Conservation (phyloP, 2,888 invertebrate species). For the Pinctada fucata region DNA sequence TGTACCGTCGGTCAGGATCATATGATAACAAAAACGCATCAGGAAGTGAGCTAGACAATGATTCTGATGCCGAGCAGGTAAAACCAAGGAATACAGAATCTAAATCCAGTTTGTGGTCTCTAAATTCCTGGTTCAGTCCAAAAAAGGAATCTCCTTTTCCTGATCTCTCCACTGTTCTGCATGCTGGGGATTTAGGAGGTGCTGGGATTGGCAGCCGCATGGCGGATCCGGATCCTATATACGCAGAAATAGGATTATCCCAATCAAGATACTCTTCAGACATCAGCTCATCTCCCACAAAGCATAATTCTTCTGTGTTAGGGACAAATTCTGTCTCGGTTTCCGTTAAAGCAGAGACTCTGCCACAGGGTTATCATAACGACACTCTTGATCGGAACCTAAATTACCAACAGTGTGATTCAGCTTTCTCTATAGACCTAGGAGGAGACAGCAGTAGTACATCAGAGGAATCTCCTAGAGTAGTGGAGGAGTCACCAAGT, state of each 20-base stretch:
- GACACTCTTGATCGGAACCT: slow-evolving; percentile 43
- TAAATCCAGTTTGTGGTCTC: slow-evolving; percentile 27
- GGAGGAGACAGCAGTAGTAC: slow-evolving; percentile 46
- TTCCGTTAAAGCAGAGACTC: slow-evolving; percentile 19
- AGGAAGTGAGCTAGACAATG: slow-evolving; percentile 10
- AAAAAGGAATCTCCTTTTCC: slow-evolving; percentile 36
- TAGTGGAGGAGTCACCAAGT: slow-evolving; percentile 19
- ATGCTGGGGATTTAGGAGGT: slow-evolving; percentile 62
- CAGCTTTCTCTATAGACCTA: slow-evolving; percentile 60
- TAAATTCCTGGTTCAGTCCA: slow-evolving; percentile 34
- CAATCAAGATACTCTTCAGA: slow-evolving; percentile 21
- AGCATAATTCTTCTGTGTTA: neutral
- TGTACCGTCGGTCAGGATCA: slow-evolving; percentile 45
- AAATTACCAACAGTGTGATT: slow-evolving; percentile 61
- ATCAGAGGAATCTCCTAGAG: slow-evolving; percentile 47
- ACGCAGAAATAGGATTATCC: slow-evolving; percentile 43
- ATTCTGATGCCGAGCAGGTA: slow-evolving; percentile 29
- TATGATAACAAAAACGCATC: slow-evolving; percentile 33
- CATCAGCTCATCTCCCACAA: slow-evolving; percentile 32
- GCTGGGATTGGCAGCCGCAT: slow-evolving; percentile 61
- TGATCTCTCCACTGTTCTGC: slow-evolving; percentile 55
- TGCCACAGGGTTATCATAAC: slow-evolving; percentile 16
- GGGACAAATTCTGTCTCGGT: slow-evolving; percentile 11
- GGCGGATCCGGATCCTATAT: slow-evolving; percentile 49
- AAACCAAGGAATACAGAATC: slow-evolving; percentile 27